These are phyloP conservation scores for Zaprionus taronus DNA, from an alignment of 1,140 invertebrate genomes.

Conservation along the genomic window DNA sequence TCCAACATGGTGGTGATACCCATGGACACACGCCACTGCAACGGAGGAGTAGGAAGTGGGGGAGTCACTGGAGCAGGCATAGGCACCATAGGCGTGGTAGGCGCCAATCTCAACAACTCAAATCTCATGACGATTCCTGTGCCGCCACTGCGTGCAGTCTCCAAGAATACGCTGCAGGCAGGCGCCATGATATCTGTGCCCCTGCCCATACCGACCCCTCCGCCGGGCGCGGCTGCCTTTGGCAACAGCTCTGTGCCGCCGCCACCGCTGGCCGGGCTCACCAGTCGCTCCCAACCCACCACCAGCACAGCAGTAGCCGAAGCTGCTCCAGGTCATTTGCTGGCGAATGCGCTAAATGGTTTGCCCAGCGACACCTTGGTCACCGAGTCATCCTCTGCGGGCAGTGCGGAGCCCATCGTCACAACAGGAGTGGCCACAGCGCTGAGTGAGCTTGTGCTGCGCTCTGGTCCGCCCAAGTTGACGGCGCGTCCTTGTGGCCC, in stretches of 20 bases:
- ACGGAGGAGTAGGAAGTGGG: slow-evolving; percentile 7
- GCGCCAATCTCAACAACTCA: slow-evolving; percentile 28
- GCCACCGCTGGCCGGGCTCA: slow-evolving; percentile 71
- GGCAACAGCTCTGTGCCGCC: slow-evolving; percentile 34
- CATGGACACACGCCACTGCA: slow-evolving; percentile 41
- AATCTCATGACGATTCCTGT: slow-evolving; percentile 70
- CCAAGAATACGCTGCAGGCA: slow-evolving; percentile 61
- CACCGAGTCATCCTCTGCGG: slow-evolving; percentile 25
- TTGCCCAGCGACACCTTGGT: slow-evolving; percentile 36
- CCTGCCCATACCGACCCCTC: neutral
- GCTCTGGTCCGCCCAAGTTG: slow-evolving; percentile 82
- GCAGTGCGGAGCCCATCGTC: slow-evolving; percentile 52
- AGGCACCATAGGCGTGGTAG: slow-evolving; percentile 19
- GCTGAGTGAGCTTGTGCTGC: slow-evolving; percentile 78
- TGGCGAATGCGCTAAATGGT: slow-evolving; percentile 63
- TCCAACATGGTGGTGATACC: slow-evolving; percentile 83
- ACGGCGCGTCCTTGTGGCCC: slow-evolving; percentile 83
- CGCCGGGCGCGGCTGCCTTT: neutral
- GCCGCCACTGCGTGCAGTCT: slow-evolving; percentile 73
- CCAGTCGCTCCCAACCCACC: slow-evolving; percentile 5
- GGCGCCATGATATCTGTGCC: slow-evolving; percentile 8
- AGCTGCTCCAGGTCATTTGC: slow-evolving; percentile 26
- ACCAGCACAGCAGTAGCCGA: neutral
- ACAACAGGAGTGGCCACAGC: slow-evolving; percentile 72
- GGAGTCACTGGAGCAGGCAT: slow-evolving; percentile 4